Percentiles rank a stretch among this genome's conserved stretches.
Conservation (phyloP, 2,797 vertebrate species). For the Eupleurogrammus muticus region DNA sequence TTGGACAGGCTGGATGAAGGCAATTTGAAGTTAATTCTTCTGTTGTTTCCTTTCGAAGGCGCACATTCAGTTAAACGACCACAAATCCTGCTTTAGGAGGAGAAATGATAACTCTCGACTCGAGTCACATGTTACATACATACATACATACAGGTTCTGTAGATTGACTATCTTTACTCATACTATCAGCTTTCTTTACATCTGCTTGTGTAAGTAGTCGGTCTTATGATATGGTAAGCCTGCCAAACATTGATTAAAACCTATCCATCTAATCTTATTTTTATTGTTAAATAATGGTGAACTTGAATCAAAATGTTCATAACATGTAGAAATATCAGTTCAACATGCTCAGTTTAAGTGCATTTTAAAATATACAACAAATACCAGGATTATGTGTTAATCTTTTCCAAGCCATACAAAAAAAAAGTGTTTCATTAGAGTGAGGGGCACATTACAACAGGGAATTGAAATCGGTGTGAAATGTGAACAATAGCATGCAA, state of each 20-base stretch:
- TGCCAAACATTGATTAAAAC: background rate
- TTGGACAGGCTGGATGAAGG: slow-evolving; percentile 57
- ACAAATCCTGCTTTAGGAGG: slow-evolving; percentile 37
- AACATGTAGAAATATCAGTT: slow-evolving; percentile 24
- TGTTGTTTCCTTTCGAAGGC: slow-evolving; percentile 63
- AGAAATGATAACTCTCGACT: slow-evolving; percentile 38
- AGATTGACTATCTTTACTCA: slow-evolving; percentile 15
- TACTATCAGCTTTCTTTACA: background rate
- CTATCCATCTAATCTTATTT: background rate
- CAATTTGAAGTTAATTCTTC: slow-evolving; percentile 62
- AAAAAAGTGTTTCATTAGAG: slow-evolving; percentile 56
- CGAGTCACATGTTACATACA: slow-evolving; percentile 19
- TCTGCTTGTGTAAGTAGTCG: background rate
- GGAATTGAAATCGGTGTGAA: slow-evolving; percentile 46
- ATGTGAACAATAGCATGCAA: slow-evolving; percentile 43
- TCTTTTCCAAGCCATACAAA: slow-evolving; percentile 30
- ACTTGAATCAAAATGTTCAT: slow-evolving; percentile 24
- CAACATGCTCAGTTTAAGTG: too few relatives aligned
- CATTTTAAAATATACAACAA: slow-evolving; percentile 31
- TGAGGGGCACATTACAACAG: slow-evolving; percentile 44
- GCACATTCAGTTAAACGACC: slow-evolving; percentile 63
- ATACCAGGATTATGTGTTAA: slow-evolving; percentile 53
- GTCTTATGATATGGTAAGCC: background rate
- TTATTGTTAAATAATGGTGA: slow-evolving; percentile 14
- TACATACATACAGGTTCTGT: slow-evolving; percentile 9